Conservation (phyloP, 1,140 invertebrate genomes). For the Laodelphax striatellus region DNA sequence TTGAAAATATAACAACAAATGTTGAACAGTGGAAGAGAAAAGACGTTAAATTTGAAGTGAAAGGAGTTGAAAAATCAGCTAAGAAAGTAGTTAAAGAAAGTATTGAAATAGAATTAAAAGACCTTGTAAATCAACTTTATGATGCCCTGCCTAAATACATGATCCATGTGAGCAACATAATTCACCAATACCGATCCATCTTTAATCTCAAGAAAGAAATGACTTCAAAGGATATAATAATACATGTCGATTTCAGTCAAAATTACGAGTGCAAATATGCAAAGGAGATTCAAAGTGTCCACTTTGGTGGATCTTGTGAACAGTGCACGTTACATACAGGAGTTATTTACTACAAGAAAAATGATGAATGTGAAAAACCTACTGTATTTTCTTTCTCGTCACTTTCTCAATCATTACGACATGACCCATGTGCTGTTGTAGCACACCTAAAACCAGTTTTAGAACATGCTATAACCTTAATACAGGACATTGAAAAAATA, state of each 20-base stretch:
- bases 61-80: no score
- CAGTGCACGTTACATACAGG: slow-evolving; percentile 30
- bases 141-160: no score
- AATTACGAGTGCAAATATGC: slow-evolving; percentile 28
- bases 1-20: slow-evolving; percentile 5
- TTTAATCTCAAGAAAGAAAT: slow-evolving; percentile 20
- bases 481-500: slow-evolving; percentile 1
- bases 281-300: slow-evolving; percentile 27
- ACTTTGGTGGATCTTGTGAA: slow-evolving; percentile 25
- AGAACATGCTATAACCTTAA: slow-evolving; percentile 4
- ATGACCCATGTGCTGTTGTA: slow-evolving; percentile 22
- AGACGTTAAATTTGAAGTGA: background rate
- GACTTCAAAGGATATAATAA: slow-evolving; percentile 19
- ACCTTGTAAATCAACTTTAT: no score
- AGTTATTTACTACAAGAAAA: slow-evolving; percentile 20
- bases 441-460: slow-evolving; percentile 21
- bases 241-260: slow-evolving; percentile 28
- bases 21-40: slow-evolving; percentile 11
- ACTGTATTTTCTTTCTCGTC: slow-evolving; percentile 25
- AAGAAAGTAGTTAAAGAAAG: no score
- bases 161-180: no score
- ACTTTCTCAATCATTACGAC: slow-evolving; percentile 20
- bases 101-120: no score
- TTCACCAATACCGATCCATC: slow-evolving; percentile 20
- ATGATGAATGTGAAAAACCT: background rate